phyloP scores from a whole-genome alignment of 1,140 invertebrate genomes.

The Oryctes rhinoceros region DNA sequence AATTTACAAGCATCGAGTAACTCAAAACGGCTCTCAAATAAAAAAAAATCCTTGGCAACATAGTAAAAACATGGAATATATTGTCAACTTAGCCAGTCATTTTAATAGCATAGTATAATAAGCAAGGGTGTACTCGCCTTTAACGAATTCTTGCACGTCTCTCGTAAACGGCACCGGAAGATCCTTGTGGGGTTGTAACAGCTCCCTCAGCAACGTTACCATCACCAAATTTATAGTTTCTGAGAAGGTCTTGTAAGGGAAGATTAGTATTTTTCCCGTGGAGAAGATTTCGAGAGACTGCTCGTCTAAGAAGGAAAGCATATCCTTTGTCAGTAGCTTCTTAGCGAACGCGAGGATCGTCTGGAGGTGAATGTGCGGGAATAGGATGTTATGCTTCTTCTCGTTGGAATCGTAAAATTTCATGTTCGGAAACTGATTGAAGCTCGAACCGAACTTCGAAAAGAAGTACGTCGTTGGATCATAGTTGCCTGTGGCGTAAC shows the following conservation, averaged over 20 bases:
- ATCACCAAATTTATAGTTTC: slow-evolving; percentile 94
- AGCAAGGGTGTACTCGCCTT: slow-evolving; percentile 48
- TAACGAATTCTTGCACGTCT: slow-evolving; percentile 92
- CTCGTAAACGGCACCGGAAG: slow-evolving; percentile 88
- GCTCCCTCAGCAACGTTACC: slow-evolving; percentile 89
- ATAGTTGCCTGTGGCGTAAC: slow-evolving; percentile 74
- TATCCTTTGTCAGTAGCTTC: slow-evolving; percentile 87
- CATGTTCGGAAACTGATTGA: slow-evolving; percentile 86
- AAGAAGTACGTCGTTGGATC: slow-evolving; percentile 89
- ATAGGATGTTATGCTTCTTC: slow-evolving; percentile 69
- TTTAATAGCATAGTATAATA: too few relatives aligned
- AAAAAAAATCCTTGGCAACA: too few relatives aligned
- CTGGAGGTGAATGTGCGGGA: slow-evolving; percentile 79
- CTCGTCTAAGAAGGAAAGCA: slow-evolving; percentile 82
- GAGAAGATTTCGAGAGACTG: slow-evolving; percentile 78
- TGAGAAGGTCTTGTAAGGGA: slow-evolving; percentile 91
- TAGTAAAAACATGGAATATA: too few relatives aligned
- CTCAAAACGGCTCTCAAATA: too few relatives aligned
- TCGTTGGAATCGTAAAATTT: slow-evolving; percentile 67
- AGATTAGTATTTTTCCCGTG: slow-evolving; percentile 70
- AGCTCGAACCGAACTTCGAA: slow-evolving; percentile 91
- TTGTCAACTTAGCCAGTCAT: too few relatives aligned
- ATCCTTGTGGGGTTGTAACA: slow-evolving; percentile 90
- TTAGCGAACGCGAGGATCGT: slow-evolving; percentile 84
- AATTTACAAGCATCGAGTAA: too few relatives aligned